Evolutionary conservation across 2,797 vertebrate genomes (phyloP).

Genomic region (Hydrocynus forskahlii): DNA sequence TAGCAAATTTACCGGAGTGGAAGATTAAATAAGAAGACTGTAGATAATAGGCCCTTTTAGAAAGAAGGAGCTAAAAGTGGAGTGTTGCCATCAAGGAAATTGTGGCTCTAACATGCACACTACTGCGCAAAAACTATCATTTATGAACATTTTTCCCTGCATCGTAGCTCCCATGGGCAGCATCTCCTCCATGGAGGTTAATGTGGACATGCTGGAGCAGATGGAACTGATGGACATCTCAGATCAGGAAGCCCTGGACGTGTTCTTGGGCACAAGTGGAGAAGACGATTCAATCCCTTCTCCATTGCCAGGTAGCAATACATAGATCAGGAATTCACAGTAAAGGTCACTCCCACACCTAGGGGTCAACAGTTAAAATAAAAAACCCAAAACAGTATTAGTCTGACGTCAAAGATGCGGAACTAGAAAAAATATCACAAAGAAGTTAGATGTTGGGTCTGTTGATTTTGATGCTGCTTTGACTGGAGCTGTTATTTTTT

Average conservation of each 20-base stretch:
- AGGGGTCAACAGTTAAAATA: not conserved
- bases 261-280: slow-evolving; percentile 86
- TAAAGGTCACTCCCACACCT: not conserved
- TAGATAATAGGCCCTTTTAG: too few species aligned
- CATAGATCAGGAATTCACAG: not conserved
- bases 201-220: slow-evolving; percentile 94
- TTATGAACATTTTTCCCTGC: not conserved
- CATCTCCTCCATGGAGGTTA: slow-evolving; percentile 97
- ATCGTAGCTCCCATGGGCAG: slow-evolving; percentile 77
- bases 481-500: not conserved
- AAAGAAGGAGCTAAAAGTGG: too few species aligned
- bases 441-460: not conserved
- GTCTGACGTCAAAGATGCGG: not conserved
- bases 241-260: slow-evolving; percentile 91
- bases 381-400: too few species aligned
- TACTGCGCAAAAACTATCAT: too few species aligned
- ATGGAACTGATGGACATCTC: slow-evolving; percentile 92
- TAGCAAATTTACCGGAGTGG: too few species aligned
- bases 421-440: not conserved
- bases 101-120: slow-evolving; percentile 1
- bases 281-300: slow-evolving; percentile 76
- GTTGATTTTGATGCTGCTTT: not conserved
- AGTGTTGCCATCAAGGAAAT: not conserved
- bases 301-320: slow-evolving; percentile 78
- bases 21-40: too few species aligned